Percentiles rank a stretch among this genome's conserved stretches.
Evolutionary conservation across 2,113 vertebrate genomes (phyloP).

Genomic region (Nothobranchius kuhntae): DNA sequence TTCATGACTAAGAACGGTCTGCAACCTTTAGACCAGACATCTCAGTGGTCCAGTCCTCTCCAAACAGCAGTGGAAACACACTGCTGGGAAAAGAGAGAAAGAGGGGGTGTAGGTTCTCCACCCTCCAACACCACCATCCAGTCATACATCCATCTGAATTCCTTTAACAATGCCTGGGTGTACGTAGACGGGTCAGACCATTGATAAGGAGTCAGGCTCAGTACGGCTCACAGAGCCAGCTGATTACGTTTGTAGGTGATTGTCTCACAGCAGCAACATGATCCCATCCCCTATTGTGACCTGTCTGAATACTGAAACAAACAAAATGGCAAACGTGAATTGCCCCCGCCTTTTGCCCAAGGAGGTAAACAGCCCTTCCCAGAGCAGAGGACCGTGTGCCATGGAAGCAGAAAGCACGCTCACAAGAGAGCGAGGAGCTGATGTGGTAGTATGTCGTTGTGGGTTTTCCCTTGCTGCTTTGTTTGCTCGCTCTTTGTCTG

Average conservation of each 20-base stretch:
- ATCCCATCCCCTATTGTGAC: constrained; percentile 60
- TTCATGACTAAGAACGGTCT: constrained; percentile 34
- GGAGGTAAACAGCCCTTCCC: constrained; percentile 14
- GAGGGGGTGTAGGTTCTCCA: constrained; percentile 13
- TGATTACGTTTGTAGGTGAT: constrained; percentile 67
- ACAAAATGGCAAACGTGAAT: constrained; percentile 57
- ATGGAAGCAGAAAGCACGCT: constrained; percentile 7
- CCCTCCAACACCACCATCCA: neutral
- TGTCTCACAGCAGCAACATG: constrained; percentile 50
- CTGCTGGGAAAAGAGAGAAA: constrained; percentile 35
- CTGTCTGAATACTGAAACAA: constrained; percentile 64
- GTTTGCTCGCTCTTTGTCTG: constrained; percentile 65
- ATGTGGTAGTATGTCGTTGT: constrained; percentile 29
- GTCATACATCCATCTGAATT: neutral
- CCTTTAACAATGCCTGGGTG: neutral
- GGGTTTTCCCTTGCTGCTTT: constrained; percentile 53
- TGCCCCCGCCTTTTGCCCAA: neutral
- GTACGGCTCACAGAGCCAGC: constrained; percentile 43
- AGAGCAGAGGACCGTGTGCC: neutral
- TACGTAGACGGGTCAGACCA: constrained; percentile 52
- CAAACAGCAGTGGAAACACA: constrained; percentile 20
- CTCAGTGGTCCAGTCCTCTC: constrained; percentile 3
- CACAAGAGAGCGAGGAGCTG: constrained; percentile 23
- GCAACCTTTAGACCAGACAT: constrained; percentile 45
- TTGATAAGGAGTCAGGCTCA: constrained; percentile 70